phyloP scores from a whole-genome alignment of 2,113 vertebrate species.

The Rhinoderma darwinii region DNA sequence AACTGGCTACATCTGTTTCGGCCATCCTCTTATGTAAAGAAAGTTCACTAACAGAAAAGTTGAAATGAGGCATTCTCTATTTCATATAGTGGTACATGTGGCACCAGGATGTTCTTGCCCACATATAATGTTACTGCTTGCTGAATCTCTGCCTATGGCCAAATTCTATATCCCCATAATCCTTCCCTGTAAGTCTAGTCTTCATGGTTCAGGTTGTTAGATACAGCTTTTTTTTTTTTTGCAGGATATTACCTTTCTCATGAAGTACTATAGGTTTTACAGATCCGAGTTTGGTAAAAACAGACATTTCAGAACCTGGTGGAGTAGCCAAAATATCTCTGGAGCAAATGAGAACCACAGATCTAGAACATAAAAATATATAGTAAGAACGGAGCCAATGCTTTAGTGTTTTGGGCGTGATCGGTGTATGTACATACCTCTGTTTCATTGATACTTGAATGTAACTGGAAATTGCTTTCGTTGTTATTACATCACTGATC shows the following conservation, averaged over 20 bases:
- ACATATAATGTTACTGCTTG: not conserved
- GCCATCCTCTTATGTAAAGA: not conserved
- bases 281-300: conserved; percentile 62
- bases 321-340: conserved; percentile 57
- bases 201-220: not conserved
- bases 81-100: not conserved
- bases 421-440: conserved; percentile 60
- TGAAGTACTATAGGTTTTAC: conserved; percentile 61
- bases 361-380: conserved; percentile 62
- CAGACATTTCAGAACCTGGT: conserved; percentile 59
- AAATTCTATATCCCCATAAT: not conserved
- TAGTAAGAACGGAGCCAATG: not conserved
- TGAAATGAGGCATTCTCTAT: not conserved
- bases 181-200: not conserved
- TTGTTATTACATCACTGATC: conserved; percentile 8
- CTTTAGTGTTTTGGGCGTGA: not conserved
- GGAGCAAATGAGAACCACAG: conserved; percentile 67
- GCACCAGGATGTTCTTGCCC: not conserved
- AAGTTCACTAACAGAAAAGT: not conserved
- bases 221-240: not conserved
- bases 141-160: not conserved
- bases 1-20: not conserved
- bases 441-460: conserved; percentile 63
- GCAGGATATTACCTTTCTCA: conserved; percentile 58
- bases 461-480: conserved; percentile 57